Evolutionary conservation across 2,888 invertebrate species (phyloP), one percentile per base, ranked within the genome.

Genomic region (Anodontia alba): DNA sequence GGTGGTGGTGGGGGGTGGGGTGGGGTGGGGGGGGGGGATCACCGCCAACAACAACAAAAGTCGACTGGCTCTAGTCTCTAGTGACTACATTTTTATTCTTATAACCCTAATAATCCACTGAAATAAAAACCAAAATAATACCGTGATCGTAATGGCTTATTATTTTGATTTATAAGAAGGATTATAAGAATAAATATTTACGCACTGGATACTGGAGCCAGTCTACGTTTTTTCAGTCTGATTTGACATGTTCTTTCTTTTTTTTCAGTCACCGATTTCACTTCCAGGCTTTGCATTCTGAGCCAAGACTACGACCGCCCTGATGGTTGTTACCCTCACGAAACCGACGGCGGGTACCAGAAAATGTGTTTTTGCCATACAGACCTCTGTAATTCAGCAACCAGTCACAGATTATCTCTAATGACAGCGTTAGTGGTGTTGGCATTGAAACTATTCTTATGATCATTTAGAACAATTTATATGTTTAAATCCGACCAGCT

Each of bases 351-450:
- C 20, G 90, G 90, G 0, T 91, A 89, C 83, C 87, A 89, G 73
- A 84, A 86, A 78, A 84, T 85, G 8, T 91, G 91, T 73, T 91
- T 84, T 81, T 91, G 91, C 62, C 89, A 88, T 70, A 70, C 75
- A 10, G 74, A 90, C 57, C 80, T 76, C 38, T 91, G 91, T 78
- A 91, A 91, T 72, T 62, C 77, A 17, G 68, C 33, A 33, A 3
- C 8, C 33, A 62, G 33, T 29, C 23, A 17, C 33, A 33, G 29
- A 33, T 17, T 62, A 33, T 29, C 62, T 31, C 33, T 62, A 8
- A 29, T 15, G 3, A 33, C 62, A 33, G 29, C 33, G 33, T 17
- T 62, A 3, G 31, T 62, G 20, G 5, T 33, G 5, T 5, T 62
- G 20, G 33, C 33, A 10, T 62, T 62, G 8, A 20, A 29, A 17